These are phyloP conservation scores for Urocyon cinereoargenteus DNA, from an alignment of 2,797 vertebrate genomes.

Conservation along the genomic window DNA sequence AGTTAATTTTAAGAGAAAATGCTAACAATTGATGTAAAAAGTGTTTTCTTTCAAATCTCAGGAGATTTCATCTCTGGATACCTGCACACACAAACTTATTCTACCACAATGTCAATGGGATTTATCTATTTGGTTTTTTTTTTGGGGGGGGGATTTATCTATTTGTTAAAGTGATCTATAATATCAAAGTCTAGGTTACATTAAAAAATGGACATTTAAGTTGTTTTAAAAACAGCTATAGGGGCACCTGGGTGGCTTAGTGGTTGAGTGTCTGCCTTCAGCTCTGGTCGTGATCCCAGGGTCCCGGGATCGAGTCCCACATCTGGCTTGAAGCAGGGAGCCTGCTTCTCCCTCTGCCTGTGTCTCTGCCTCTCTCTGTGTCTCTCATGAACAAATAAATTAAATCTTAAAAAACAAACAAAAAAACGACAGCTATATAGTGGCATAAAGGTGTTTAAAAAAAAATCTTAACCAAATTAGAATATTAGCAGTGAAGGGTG, in stretches of 20 bases:
- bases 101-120: not conserved
- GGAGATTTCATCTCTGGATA: not conserved
- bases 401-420: too few species aligned
- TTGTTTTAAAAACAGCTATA: not conserved
- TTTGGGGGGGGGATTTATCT: not conserved
- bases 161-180: constrained; percentile 41
- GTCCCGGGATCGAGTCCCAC: too few species aligned
- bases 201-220: not conserved
- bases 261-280: too few species aligned
- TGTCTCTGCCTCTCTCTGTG: too few species aligned
- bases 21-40: not conserved
- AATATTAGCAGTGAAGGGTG: not conserved
- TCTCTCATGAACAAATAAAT: too few species aligned
- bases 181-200: not conserved
- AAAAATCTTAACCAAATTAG: not conserved
- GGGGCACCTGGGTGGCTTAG: too few species aligned
- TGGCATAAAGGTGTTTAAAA: not conserved
- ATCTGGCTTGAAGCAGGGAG: too few species aligned
- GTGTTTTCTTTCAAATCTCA: not conserved
- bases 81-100: not conserved
- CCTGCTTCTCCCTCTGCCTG: too few species aligned
- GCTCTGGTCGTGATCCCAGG: too few species aligned
- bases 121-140: constrained; percentile 4
- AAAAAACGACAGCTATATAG: not conserved
- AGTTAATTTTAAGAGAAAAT: constrained; percentile 49